A percentile compares a stretch with the other conserved stretches of the same genome.
Evolutionary conservation across 2,113 vertebrate species (phyloP).

Genomic region (Calypte anna): DNA sequence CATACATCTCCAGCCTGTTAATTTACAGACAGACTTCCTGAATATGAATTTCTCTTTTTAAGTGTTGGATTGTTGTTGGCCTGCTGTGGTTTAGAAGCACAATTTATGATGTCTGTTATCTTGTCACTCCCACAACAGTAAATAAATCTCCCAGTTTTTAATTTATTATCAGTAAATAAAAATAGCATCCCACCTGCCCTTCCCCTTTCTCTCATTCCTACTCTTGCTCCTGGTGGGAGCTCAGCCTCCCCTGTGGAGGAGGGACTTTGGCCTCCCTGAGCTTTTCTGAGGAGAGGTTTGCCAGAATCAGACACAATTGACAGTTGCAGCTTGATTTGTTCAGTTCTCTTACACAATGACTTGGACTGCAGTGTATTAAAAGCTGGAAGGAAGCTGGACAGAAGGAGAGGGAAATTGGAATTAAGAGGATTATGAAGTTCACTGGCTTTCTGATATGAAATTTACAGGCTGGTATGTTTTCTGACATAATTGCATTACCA

Average conservation of each 20-base stretch:
- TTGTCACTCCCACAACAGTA: not conserved
- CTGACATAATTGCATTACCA: not conserved
- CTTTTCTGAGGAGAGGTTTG: not conserved
- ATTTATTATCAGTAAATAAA: not conserved
- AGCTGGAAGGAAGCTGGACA: not conserved
- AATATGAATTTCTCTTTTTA: not conserved
- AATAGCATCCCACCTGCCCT: not conserved
- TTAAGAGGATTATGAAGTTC: constrained; percentile 9
- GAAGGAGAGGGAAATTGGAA: not conserved
- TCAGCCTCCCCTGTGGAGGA: too few species aligned
- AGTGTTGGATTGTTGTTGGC: not conserved
- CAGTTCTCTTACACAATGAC: not conserved
- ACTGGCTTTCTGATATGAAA: constrained; percentile 13
- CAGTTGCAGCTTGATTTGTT: not conserved
- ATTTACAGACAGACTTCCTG: not conserved
- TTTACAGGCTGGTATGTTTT: not conserved
- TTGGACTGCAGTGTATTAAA: not conserved
- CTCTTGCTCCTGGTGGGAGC: not conserved
- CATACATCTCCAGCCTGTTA: not conserved
- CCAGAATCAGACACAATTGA: not conserved
- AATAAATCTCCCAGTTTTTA: too few species aligned
- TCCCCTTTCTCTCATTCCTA: not conserved
- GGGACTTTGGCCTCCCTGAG: not conserved
- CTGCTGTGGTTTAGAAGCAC: not conserved
- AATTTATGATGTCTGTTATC: not conserved